These are phyloP conservation scores for Scaptomyza tumidula DNA, from an alignment of 2,888 invertebrate species.

Conservation along the genomic window DNA sequence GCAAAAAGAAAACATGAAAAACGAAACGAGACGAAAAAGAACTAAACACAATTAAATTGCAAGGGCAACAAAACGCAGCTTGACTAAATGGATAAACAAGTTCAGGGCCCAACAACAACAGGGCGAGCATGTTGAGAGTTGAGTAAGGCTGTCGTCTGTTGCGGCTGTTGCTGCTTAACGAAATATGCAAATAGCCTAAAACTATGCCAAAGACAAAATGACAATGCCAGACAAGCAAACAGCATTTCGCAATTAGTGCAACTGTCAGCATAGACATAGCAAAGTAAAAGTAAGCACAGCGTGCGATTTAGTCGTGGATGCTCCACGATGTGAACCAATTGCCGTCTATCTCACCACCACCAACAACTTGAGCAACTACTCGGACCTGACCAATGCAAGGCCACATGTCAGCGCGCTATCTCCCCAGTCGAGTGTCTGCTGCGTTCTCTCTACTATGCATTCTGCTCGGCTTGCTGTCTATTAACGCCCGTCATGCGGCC, in stretches of 20 bases:
- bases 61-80: conserved; percentile 26
- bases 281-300: conserved; percentile 18
- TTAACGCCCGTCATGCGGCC: conserved; percentile 65
- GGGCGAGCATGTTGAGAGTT: neutral
- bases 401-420: conserved; percentile 38
- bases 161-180: conserved; percentile 62
- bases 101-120: conserved; percentile 1
- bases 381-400: conserved; percentile 40
- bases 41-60: conserved; percentile 32
- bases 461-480: conserved; percentile 28
- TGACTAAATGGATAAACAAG: conserved; percentile 31
- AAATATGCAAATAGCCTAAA: conserved; percentile 75
- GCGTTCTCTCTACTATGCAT: neutral
- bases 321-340: conserved; percentile 2
- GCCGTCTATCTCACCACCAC: neutral
- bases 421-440: conserved; percentile 44
- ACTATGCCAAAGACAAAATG: conserved; percentile 57
- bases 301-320: conserved; percentile 21
- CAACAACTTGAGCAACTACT: neutral
- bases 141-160: neutral
- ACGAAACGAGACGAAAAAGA: neutral
- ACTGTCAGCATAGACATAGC: conserved; percentile 67
- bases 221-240: conserved; percentile 58
- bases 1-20: conserved; percentile 1
- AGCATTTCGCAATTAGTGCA: conserved; percentile 79